Base-by-base conservation (phyloP, 1,140 invertebrate genomes). In the Drosophila dunni region DNA sequence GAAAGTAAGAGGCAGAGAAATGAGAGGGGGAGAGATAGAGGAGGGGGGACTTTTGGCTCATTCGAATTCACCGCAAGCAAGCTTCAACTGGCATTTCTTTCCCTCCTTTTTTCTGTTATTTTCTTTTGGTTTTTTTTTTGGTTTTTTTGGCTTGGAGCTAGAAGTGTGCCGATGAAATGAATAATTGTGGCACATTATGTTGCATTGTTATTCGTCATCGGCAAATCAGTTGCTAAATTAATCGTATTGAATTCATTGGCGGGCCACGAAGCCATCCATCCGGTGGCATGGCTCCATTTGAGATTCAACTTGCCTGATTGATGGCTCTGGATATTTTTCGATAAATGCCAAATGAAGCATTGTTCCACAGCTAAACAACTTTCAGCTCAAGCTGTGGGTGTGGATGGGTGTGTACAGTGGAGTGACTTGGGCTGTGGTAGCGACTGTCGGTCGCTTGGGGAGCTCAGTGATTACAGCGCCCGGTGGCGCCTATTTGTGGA, bases 181-280 rank as follows among this genome's bases (percentile, higher is more conserved):
- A 85, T 88, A 85, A 85, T 85, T 88, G 82, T 74, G 79, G 51
- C 83, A 79, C 82, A 86, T 88, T 85, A 83, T 75, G 68, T 51
- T 85, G 73, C 79, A 88, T 86, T 88, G 83, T 86, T 86, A 78
- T 82, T 73, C 83, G 76, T 88, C 83, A 82, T 56, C 72, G 79
- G 75, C 65, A 83, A 86, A 83, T 86, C 83, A 79, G 79, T 79
- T 88, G 83, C 72, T 75, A 83, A 81, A 89, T 83, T 86, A 86
- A 86, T 88, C 82, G 82, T 68, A 86, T 85, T 77, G 71, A 75
- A 86, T 86, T 82, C 82, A 85, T 81, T 70, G 72, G 51, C 60
- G 57, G 71, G 24, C 65, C 71, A 69, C 57, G 36, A 71, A 73
- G 70, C 40, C 42, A 71, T 65, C 69, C 62, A 63, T 63, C 50